These are phyloP conservation scores for Heterodera filipjevi DNA, from an alignment of 2,888 invertebrate species.

Conservation along the genomic window DNA sequence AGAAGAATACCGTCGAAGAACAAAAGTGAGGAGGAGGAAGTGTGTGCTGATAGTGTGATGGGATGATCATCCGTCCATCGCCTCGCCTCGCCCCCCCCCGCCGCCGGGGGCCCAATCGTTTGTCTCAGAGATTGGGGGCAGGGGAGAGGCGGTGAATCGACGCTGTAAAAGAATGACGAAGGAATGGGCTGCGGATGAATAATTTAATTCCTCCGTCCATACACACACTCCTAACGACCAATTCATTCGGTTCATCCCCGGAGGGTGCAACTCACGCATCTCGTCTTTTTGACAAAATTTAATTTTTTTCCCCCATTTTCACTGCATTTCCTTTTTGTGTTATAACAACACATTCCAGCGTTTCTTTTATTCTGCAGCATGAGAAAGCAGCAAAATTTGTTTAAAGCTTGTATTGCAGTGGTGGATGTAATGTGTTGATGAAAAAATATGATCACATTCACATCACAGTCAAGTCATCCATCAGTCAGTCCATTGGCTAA, in stretches of 20 bases:
- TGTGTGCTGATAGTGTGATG: neutral
- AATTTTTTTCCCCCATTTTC: neutral
- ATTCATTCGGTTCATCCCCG: too few species aligned
- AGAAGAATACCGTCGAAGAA: neutral
- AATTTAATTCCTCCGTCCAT: too few species aligned
- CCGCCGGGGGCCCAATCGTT: too few species aligned
- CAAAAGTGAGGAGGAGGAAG: conserved; percentile 1
- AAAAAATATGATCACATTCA: neutral
- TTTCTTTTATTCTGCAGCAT: neutral
- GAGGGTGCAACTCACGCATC: too few species aligned
- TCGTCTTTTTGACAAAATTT: too few species aligned
- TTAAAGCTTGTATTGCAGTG: neutral
- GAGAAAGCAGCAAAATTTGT: neutral
- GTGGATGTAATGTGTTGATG: neutral
- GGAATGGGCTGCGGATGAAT: too few species aligned
- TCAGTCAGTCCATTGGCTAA: conserved; percentile 3
- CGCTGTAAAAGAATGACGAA: too few species aligned
- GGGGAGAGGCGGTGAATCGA: neutral
- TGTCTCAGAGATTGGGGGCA: neutral
- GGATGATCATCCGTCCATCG: neutral
- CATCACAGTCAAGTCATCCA: too few species aligned
- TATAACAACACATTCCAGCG: too few species aligned
- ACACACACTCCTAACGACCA: too few species aligned
- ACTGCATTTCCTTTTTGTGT: neutral
- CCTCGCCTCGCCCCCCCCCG: too few species aligned